Base-by-base conservation (phyloP, 2,113 vertebrate species). In the Macquaria australasica region DNA sequence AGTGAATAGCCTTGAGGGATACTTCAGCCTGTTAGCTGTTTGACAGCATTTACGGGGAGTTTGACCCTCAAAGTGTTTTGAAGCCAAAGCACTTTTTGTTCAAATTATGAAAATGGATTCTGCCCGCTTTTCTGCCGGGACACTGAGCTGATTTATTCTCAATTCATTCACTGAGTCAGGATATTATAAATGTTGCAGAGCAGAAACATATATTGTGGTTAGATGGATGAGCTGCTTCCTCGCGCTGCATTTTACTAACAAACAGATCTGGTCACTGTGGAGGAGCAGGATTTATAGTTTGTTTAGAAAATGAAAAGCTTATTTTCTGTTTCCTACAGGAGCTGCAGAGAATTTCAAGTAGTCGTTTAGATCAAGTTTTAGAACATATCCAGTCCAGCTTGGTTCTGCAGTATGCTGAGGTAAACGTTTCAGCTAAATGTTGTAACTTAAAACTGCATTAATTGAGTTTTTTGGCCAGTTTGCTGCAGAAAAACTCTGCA, bases 61-160 rank as follows among this genome's bases (percentile, higher is more conserved):
- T 51, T 60, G 68, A 77, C 77, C 73, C 77, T 84, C 48, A 64
- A 16, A 84, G 39, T 31, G 67, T 70, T 81, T 64, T 15, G 4
- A 80, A 53, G 58, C 51, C 51, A 28, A 64, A 48, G 28, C 12
- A 37, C 45, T 21, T 71, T 64, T 58, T 48, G 8, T 77, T 69
- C 20, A 77, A 80, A 81, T 77, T 73, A 81, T 81, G 73, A 78
- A 84, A 77, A 84, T 88, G 48, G 73, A 84, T 88, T 84, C 59
- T 18, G 70, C 64, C 64, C 0, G 11, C 23, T 63, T 8, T 7
- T 56, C 64, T 55, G 43, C 15, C 64, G 4, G 31, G 31, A 68
- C 31, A 6, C 28, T 8, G 45, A 41, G 73, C 18, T 77, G 81
- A 71, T 87, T 77, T 53, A 68, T 72, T 41, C 77, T 37, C 41